Evolutionary conservation across 2,113 vertebrate genomes (phyloP).

Genomic region (Ranitomeya imitator): DNA sequence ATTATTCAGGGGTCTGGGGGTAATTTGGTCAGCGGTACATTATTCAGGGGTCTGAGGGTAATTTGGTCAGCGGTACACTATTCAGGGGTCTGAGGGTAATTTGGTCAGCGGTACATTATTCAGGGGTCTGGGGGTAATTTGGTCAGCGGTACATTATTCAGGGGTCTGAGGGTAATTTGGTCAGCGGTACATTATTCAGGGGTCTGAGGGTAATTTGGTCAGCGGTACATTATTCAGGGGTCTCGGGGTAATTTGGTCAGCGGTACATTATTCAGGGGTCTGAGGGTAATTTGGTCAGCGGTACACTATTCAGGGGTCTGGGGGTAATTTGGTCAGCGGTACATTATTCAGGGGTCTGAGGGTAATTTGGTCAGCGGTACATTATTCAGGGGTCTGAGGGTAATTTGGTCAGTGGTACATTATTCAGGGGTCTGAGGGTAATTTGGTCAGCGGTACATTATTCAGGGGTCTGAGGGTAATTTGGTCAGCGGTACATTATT

Average conservation of each 20-base stretch:
- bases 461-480: not conserved
- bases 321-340: not conserved
- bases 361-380: not conserved
- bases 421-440: not conserved
- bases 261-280: not conserved
- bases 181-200: not conserved
- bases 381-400: not conserved
- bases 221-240: not conserved
- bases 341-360: not conserved
- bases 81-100: not conserved
- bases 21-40: not conserved
- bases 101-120: not conserved
- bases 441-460: not conserved
- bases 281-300: not conserved
- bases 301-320: not conserved
- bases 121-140: not conserved
- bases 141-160: not conserved
- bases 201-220: not conserved
- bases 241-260: no score
- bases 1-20: not conserved
- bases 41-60: not conserved
- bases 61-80: not conserved
- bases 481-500: not conserved
- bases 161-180: not conserved
- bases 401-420: not conserved